Percentiles rank a stretch among this genome's conserved stretches.
Conservation (phyloP, 2,113 vertebrate genomes). For the Cyanoramphus novaezelandiae region DNA sequence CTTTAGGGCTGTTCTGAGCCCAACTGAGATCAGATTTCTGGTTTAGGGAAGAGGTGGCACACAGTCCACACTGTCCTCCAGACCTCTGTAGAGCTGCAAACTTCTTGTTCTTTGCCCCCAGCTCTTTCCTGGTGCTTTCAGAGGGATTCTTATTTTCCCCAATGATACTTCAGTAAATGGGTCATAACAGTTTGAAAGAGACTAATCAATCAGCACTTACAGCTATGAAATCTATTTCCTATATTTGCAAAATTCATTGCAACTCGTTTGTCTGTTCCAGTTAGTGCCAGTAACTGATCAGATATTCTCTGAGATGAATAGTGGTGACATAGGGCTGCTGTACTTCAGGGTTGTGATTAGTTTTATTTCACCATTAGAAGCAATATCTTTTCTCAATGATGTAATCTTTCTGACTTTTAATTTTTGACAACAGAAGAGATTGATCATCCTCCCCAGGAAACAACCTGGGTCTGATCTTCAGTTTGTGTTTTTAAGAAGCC, state of each 20-base stretch:
- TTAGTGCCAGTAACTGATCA: not conserved
- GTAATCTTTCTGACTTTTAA: not conserved
- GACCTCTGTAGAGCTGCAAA: not conserved
- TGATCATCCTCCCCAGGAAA: not conserved
- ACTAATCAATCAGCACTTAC: not conserved
- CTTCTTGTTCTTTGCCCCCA: not conserved
- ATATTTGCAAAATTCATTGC: conserved; percentile 24
- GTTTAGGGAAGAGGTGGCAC: not conserved
- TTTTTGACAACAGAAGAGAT: not conserved
- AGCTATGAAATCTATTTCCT: conserved; percentile 23
- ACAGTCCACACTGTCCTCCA: not conserved
- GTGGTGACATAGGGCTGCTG: not conserved
- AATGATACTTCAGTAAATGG: not conserved
- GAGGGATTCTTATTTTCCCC: not conserved
- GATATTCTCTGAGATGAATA: not conserved
- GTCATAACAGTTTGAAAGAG: not conserved
- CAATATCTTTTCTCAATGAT: not conserved
- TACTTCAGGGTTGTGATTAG: not conserved
- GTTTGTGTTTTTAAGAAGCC: not conserved
- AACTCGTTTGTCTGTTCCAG: not conserved
- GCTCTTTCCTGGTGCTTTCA: not conserved
- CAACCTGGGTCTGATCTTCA: not conserved
- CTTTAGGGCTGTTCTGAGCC: not conserved
- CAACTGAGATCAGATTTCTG: not conserved
- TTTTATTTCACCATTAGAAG: not conserved